Evolutionary conservation across 2,797 vertebrate species (phyloP).

Genomic region (Periophthalmus magnuspinnatus): DNA sequence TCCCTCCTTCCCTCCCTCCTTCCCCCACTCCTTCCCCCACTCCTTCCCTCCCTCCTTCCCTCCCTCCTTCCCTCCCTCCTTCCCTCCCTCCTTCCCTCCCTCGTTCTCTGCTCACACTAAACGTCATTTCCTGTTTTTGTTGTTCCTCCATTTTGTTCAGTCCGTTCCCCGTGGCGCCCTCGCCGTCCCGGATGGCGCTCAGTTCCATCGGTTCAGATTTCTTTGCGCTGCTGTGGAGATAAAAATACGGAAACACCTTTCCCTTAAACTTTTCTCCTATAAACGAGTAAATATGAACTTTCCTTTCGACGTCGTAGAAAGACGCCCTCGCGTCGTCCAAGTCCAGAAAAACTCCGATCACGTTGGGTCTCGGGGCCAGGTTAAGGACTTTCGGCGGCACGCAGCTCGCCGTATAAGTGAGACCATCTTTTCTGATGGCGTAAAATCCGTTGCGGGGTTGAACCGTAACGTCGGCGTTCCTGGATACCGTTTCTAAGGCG

Average conservation of each 20-base stretch:
- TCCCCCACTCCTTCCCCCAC: too few relatives aligned
- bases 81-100: too few relatives aligned
- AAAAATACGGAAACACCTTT: constrained; percentile 59
- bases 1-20: too few relatives aligned
- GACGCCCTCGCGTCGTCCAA: constrained; percentile 58
- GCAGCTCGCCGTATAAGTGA: constrained; percentile 8
- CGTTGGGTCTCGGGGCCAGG: constrained; percentile 34
- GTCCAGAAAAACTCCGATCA: constrained; percentile 58
- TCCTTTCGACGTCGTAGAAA: constrained; percentile 47
- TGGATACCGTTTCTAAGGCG: constrained; percentile 26
- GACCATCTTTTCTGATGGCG: constrained; percentile 36
- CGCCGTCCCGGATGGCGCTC: fast-evolving
- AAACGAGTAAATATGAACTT: constrained; percentile 55
- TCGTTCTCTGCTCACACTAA: neutral
- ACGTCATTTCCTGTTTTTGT: neutral
- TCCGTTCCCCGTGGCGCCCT: fast-evolving
- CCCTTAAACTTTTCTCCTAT: constrained; percentile 31
- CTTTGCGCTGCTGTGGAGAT: constrained; percentile 36
- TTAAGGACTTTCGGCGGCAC: neutral
- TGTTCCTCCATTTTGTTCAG: neutral
- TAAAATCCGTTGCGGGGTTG: constrained; percentile 45
- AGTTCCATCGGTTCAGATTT: constrained; percentile 42
- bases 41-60: too few relatives aligned
- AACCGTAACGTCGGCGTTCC: neutral
- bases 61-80: too few relatives aligned